Conservation (phyloP, 2,888 invertebrate genomes). For the Andricus curvator region DNA sequence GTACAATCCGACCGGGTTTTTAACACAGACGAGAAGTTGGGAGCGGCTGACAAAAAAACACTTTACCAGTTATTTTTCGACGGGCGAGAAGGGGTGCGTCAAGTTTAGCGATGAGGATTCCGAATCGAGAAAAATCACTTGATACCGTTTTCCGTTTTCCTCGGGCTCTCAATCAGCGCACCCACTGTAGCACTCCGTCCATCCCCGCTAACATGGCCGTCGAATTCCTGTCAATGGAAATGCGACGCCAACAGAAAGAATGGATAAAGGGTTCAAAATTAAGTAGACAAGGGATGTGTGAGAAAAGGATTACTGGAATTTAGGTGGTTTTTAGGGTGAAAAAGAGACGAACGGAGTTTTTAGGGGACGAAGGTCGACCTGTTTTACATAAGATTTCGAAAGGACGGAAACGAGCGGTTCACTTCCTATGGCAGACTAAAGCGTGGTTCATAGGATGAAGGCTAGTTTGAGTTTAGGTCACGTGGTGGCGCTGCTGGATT, state of each 20-base stretch:
- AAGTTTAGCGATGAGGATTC: background rate
- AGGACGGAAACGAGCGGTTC: constrained; percentile 13
- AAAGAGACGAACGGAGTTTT: background rate
- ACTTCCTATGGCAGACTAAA: background rate
- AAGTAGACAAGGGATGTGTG: background rate
- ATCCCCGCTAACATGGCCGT: constrained; percentile 28
- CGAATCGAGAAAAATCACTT: constrained; percentile 18
- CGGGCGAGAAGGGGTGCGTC: background rate
- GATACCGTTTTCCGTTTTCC: constrained; percentile 1
- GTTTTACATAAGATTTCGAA: constrained; percentile 22
- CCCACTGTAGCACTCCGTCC: background rate
- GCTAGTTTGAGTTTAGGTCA: too few species aligned
- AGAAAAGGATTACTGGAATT: background rate
- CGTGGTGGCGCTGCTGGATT: too few species aligned
- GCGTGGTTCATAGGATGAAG: background rate
- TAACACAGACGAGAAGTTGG: background rate
- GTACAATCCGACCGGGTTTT: background rate
- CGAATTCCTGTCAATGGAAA: constrained; percentile 12
- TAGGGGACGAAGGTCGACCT: background rate
- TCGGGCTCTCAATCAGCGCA: constrained; percentile 27
- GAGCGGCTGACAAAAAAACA: background rate
- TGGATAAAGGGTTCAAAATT: background rate
- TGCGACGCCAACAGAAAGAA: background rate
- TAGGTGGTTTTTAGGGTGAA: background rate
- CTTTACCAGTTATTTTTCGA: constrained; percentile 33